Evolutionary conservation across 2,113 vertebrate species (phyloP).

Genomic region (Tangachromis dhanisi): DNA sequence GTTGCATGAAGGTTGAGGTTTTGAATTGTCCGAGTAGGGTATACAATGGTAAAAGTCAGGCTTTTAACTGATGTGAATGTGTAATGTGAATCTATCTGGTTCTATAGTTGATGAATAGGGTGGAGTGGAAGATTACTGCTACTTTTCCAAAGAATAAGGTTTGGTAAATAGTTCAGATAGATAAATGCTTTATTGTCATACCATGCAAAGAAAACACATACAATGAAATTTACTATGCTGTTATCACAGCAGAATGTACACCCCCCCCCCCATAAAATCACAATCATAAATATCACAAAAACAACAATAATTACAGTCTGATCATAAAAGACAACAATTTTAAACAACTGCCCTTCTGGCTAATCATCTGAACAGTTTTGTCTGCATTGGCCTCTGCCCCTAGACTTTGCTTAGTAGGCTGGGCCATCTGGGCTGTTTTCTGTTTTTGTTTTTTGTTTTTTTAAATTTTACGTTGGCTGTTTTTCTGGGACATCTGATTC

Average conservation of each 20-base stretch:
- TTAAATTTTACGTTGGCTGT: neutral
- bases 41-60: neutral
- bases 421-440: neutral
- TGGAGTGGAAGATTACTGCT: neutral
- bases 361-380: neutral
- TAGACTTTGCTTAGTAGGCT: neutral
- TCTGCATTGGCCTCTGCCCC: neutral
- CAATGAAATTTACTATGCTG: neutral
- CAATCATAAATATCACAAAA: neutral
- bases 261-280: neutral
- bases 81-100: neutral
- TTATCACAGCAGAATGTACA: neutral
- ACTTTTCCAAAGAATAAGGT: neutral
- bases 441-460: fast-evolving
- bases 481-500: neutral
- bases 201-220: neutral
- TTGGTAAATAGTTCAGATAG: neutral
- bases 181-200: neutral
- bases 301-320: neutral
- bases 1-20: neutral
- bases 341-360: neutral
- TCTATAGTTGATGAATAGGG: neutral
- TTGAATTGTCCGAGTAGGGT: neutral
- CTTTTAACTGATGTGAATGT: neutral
- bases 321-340: neutral